Conservation (phyloP, 1,140 invertebrate genomes). For the Drepana arcuata region DNA sequence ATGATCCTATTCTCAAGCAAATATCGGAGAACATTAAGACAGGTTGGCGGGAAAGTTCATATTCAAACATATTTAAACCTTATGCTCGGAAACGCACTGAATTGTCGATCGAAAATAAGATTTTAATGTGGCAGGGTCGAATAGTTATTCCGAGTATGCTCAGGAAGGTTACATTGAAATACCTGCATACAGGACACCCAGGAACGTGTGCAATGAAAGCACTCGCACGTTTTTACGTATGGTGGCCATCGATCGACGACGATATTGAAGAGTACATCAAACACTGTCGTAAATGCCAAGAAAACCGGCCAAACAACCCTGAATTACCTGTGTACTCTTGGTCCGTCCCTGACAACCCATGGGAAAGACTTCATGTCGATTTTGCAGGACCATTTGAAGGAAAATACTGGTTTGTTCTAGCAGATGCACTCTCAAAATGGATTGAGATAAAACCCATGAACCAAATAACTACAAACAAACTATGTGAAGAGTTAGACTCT, state of each 20-base stretch:
- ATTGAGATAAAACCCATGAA: conserved; percentile 2
- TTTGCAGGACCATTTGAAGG: conserved; percentile 2
- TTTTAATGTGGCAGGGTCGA: conserved; percentile 27
- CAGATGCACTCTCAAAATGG: conserved; percentile 5
- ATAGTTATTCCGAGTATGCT: conserved; percentile 24
- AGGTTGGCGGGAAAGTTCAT: no score
- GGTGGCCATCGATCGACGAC: conserved; percentile 19
- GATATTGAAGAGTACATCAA: neutral
- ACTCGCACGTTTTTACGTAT: conserved; percentile 41
- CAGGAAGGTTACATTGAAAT: conserved; percentile 18
- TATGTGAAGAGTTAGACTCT: neutral
- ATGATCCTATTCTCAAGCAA: conserved; percentile 14
- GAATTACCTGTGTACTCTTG: conserved; percentile 21
- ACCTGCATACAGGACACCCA: conserved; percentile 31
- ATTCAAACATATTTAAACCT: no score
- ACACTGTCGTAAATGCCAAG: conserved; percentile 22
- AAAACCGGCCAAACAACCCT: conserved; percentile 14
- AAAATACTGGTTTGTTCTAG: conserved; percentile 1
- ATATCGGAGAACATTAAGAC: conserved; percentile 13
- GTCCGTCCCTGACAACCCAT: neutral
- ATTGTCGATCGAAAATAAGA: conserved; percentile 2
- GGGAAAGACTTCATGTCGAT: neutral
- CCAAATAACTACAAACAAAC: neutral
- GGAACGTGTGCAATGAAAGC: conserved; percentile 34
- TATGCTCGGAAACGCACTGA: no score